Conservation (phyloP, 1,140 invertebrate genomes). For the Magallana gigas region DNA sequence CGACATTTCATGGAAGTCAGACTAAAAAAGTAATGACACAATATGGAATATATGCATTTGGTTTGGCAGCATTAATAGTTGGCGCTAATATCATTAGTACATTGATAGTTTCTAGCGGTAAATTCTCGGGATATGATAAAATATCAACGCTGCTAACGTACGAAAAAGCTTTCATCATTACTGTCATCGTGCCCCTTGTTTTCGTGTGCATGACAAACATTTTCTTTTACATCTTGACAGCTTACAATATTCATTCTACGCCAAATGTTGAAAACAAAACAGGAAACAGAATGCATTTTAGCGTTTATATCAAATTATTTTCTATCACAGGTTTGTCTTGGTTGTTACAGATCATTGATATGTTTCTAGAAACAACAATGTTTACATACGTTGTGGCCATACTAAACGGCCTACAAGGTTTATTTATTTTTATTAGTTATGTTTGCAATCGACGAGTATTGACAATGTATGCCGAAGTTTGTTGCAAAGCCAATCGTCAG, state of each 20-base stretch:
- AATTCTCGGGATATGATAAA: slow-evolving; percentile 43
- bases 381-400: slow-evolving; percentile 26
- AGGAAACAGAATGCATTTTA: slow-evolving; percentile 39
- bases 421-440: slow-evolving; percentile 45
- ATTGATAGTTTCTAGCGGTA: background rate
- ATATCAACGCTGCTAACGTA: slow-evolving; percentile 19
- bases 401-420: slow-evolving; percentile 39
- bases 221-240: slow-evolving; percentile 34
- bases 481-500: background rate
- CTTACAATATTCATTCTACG: background rate
- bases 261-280: slow-evolving; percentile 39
- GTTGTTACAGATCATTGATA: slow-evolving; percentile 46
- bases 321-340: slow-evolving; percentile 39
- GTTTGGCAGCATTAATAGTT: slow-evolving; percentile 38
- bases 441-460: slow-evolving; percentile 36
- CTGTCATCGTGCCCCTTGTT: slow-evolving; percentile 23
- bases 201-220: slow-evolving; percentile 41
- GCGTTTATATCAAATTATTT: slow-evolving; percentile 49
- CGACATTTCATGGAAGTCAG: background rate
- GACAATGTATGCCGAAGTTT: background rate
- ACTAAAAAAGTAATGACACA: background rate
- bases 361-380: background rate
- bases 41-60: slow-evolving; percentile 37
- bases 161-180: slow-evolving; percentile 25
- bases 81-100: slow-evolving; percentile 7